These are phyloP conservation scores for Chrysogorgia sp. DNA, from an alignment of 92 coral and sea anemone species.

Conservation along the genomic window DNA sequence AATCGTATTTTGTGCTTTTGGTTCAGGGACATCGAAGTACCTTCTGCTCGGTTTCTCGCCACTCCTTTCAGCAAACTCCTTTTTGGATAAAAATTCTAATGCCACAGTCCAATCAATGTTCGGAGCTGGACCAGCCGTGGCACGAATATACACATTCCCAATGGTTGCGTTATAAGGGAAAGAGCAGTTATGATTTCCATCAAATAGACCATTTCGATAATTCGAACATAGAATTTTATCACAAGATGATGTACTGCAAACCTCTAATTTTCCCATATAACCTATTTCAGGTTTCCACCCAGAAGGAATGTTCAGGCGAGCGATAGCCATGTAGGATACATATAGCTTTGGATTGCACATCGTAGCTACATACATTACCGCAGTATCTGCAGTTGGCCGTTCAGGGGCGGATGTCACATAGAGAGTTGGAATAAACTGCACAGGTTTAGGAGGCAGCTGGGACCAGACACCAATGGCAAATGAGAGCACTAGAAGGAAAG, in stretches of 20 bases:
- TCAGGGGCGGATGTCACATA: slow-evolving; percentile 65
- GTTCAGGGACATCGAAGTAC: slow-evolving; percentile 11
- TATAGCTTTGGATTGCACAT: slow-evolving; percentile 62
- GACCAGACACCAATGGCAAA: not conserved
- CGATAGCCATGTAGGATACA: slow-evolving; percentile 50
- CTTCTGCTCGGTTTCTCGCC: slow-evolving; percentile 10
- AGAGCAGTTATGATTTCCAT: slow-evolving; percentile 55
- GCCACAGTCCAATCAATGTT: slow-evolving; percentile 60
- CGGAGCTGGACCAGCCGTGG: slow-evolving; percentile 50
- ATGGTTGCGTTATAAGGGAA: slow-evolving; percentile 45
- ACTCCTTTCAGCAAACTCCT: not conserved
- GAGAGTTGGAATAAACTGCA: slow-evolving; percentile 62
- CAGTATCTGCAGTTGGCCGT: slow-evolving; percentile 37
- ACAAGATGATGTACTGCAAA: slow-evolving; percentile 25
- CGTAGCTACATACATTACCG: slow-evolving; percentile 61
- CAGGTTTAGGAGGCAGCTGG: slow-evolving; percentile 8
- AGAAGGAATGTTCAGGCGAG: slow-evolving; percentile 63
- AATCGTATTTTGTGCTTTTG: slow-evolving; percentile 10
- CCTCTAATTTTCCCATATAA: slow-evolving; percentile 50
- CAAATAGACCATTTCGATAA: slow-evolving; percentile 35
- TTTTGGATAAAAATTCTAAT: slow-evolving; percentile 26
- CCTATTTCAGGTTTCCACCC: slow-evolving; percentile 70
- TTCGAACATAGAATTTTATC: slow-evolving; percentile 35
- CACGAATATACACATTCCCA: slow-evolving; percentile 31
- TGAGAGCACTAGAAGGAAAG: not conserved